Base-by-base conservation (phyloP, 2,113 vertebrate species). In the Embiotoca jacksoni region DNA sequence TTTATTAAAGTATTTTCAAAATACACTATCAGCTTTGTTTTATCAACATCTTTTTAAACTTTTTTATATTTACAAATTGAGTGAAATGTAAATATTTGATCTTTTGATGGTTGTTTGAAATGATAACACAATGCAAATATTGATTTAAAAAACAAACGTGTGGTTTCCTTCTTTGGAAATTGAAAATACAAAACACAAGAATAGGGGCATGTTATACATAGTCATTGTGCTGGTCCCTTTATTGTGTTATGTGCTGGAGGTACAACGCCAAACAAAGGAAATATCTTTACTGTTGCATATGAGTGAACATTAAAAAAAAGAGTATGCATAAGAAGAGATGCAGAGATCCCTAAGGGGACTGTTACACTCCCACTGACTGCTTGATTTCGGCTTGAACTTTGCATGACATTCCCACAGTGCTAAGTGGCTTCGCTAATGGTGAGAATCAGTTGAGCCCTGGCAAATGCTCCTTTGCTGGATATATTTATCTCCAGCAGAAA, bases 351-450 rank as follows among this genome's bases (percentile, higher is more conserved):
- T 53, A 13, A 78, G 58, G 87, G 81, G 69, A 79, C 41, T 54
- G 67, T 75, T 85, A 75, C 54, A 77, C 83, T 91, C 76, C 80
- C 60, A 80, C 75, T 64, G 83, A 81, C 83, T 84, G 85, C 74
- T 86, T 87, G 85, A 91, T 88, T 84, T 81, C 35, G 23, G 82
- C 88, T 86, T 91, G 88, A 93, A 94, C 94, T 91, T 92, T 84
- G 62, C 76, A 63, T 88, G 83, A 81, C 90, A 87, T 84, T 87
- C 90, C 91, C 88, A 81, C 89, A 73, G 85, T 36, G 76, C 76
- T 65, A 86, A 87, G 88, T 86, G 87, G 84, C 81, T 83, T 77
- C 75, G 84, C 69, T 76, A 84, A 87, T 82, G 74, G 63, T 69
- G 75, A 82, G 83, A 85, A 84, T 86, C 76, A 88, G 66, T 74